Percentiles rank a stretch among this genome's conserved stretches.
Evolutionary conservation across 30 jellyfish, hydroid and myxozoan species (phyloP).

Genomic region (Catostylus mosaicus): DNA sequence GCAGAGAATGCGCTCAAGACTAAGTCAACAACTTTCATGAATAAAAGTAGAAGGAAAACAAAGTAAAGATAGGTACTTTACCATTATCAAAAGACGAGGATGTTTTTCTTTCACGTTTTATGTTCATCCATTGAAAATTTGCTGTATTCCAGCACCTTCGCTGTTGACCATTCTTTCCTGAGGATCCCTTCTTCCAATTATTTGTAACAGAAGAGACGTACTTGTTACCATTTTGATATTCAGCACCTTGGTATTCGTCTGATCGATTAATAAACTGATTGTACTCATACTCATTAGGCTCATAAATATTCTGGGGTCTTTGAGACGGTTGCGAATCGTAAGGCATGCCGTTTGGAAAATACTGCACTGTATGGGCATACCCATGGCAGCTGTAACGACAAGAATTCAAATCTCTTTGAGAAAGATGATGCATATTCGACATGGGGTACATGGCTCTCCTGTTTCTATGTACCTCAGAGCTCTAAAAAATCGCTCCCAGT

Average conservation of each 20-base stretch:
- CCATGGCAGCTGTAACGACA: constrained; percentile 84
- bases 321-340: constrained; percentile 44
- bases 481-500: neutral
- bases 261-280: constrained; percentile 21
- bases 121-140: constrained; percentile 92
- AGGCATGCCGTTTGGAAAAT: constrained; percentile 81
- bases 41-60: too few species aligned
- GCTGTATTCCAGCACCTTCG: constrained; percentile 94
- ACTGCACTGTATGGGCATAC: constrained; percentile 89
- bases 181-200: constrained; percentile 69
- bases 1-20: too few species aligned
- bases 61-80: neutral
- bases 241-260: constrained; percentile 25
- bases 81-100: constrained; percentile 43
- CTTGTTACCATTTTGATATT: constrained; percentile 32
- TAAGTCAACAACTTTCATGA: too few species aligned
- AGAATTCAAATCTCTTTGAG: constrained; percentile 66
- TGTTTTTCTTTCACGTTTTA: constrained; percentile 74
- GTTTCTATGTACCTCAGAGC: neutral
- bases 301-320: constrained; percentile 25
- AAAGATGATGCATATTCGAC: constrained; percentile 57
- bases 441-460: constrained; percentile 25
- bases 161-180: constrained; percentile 70
- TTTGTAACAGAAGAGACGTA: constrained; percentile 12
- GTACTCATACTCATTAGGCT: constrained; percentile 25